These are phyloP conservation scores for Carassius gibelio DNA, from an alignment of 2,113 vertebrate species.

Conservation along the genomic window DNA sequence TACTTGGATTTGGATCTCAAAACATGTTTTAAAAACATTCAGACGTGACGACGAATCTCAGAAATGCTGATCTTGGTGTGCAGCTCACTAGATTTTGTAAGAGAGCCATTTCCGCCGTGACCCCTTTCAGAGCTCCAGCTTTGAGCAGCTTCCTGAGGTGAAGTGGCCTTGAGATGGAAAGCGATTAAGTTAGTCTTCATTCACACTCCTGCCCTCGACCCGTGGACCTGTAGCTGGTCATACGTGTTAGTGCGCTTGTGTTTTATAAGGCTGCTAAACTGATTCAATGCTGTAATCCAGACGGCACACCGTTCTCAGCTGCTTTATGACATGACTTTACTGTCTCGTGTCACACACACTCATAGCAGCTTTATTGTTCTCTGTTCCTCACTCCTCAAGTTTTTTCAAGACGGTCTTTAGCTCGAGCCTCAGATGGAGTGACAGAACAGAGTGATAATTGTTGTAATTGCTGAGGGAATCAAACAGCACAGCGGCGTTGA, in stretches of 20 bases:
- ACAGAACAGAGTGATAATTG: slow-evolving; percentile 37
- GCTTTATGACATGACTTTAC: slow-evolving; percentile 29
- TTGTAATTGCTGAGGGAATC: slow-evolving; percentile 41
- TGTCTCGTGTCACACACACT: neutral
- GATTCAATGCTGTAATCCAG: slow-evolving; percentile 22
- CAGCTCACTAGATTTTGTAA: neutral
- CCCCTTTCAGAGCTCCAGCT: neutral
- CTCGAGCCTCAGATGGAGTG: slow-evolving; percentile 17
- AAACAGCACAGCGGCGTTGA: slow-evolving; percentile 4
- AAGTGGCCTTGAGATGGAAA: neutral
- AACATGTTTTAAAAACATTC: neutral
- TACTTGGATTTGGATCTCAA: neutral
- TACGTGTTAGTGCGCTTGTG: neutral
- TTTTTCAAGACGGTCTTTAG: neutral
- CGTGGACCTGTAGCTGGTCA: neutral
- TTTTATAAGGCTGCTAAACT: slow-evolving; percentile 7
- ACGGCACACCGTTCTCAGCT: slow-evolving; percentile 3
- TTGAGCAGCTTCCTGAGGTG: neutral
- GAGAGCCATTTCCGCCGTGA: neutral
- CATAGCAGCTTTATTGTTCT: neutral
- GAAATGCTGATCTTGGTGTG: neutral
- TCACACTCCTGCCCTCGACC: neutral
- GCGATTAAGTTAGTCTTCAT: slow-evolving; percentile 1
- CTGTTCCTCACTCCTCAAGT: neutral
- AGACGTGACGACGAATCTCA: neutral